Evolutionary conservation across 2,113 vertebrate genomes (phyloP).

Genomic region (Numida meleagris): DNA sequence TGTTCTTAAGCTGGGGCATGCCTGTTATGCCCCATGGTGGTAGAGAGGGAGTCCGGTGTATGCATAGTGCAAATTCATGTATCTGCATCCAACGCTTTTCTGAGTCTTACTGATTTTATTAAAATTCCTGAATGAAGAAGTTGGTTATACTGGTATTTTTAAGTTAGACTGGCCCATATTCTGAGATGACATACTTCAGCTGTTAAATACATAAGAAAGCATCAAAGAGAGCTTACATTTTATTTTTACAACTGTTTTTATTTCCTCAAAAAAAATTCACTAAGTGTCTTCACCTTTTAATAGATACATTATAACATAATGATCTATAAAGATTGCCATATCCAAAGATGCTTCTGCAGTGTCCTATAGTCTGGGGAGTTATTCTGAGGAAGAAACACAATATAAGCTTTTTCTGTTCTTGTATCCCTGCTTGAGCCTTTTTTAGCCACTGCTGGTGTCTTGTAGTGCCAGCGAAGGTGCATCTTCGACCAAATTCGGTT

Average conservation of each 20-base stretch:
- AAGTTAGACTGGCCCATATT: neutral
- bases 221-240: neutral
- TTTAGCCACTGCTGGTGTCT: neutral
- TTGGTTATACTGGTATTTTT: neutral
- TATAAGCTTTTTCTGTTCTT: neutral
- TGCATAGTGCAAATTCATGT: neutral
- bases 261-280: neutral
- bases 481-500: neutral
- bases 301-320: neutral
- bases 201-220: neutral
- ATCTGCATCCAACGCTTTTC: neutral
- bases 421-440: neutral
- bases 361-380: neutral
- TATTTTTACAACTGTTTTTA: neutral
- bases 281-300: neutral
- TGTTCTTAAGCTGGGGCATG: fast-evolving
- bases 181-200: neutral
- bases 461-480: neutral
- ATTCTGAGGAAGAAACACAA: neutral
- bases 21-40: neutral
- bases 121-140: neutral
- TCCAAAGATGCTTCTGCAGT: neutral
- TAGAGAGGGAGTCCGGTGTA: neutral
- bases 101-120: neutral
- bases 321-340: neutral